These are phyloP conservation scores for Paracyclopina nana DNA, from an alignment of 1,140 invertebrate genomes.

Conservation along the genomic window DNA sequence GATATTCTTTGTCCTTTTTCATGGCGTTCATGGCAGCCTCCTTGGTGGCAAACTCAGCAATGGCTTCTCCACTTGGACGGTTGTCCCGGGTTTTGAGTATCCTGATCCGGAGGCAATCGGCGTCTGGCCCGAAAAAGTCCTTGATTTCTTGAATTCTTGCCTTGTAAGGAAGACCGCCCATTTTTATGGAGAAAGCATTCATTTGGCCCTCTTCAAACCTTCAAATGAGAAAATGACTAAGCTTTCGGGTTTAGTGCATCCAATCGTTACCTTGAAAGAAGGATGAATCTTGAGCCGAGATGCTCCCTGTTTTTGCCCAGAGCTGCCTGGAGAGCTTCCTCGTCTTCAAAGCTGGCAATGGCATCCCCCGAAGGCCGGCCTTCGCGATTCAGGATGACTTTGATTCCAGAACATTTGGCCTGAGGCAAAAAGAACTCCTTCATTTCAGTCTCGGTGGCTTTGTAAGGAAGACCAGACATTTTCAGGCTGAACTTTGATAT, in stretches of 20 bases:
- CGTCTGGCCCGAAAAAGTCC: not conserved
- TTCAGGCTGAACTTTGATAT: not conserved
- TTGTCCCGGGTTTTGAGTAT: not conserved
- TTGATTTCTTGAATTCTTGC: not conserved
- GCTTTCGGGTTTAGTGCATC: no score
- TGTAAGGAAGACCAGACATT: not conserved
- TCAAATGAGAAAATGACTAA: no score
- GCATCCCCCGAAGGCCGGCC: not conserved
- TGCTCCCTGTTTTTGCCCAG: not conserved
- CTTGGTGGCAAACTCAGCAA: not conserved
- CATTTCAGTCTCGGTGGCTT: not conserved
- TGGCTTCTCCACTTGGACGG: not conserved
- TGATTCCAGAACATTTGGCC: not conserved
- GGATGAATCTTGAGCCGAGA: not conserved
- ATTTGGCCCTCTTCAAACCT: no score
- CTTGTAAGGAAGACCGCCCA: not conserved
- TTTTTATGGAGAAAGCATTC: not conserved
- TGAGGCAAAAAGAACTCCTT: slow-evolving; percentile 2
- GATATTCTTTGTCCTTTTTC: not conserved
- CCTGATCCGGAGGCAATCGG: not conserved
- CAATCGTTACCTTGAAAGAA: no score
- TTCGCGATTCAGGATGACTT: not conserved
- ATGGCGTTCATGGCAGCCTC: not conserved
- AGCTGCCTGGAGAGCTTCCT: not conserved
- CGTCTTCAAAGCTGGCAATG: not conserved